phyloP scores from a whole-genome alignment of 2,113 vertebrate species.

The Tinamus guttatus region DNA sequence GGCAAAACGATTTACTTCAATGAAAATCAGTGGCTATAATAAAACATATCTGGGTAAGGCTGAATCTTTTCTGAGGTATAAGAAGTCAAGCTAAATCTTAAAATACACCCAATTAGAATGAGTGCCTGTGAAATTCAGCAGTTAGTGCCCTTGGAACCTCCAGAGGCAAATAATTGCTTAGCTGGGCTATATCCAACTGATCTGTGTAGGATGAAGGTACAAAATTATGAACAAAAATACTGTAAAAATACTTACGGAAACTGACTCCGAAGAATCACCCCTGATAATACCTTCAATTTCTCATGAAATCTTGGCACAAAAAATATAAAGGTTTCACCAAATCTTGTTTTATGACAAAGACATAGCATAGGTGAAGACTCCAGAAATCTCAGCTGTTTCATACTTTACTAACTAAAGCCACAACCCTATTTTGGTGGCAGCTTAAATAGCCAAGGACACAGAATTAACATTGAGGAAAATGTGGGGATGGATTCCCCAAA shows the following conservation, averaged over 20 bases:
- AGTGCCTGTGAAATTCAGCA: background rate
- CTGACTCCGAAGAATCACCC: accelerated
- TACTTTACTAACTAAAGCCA: background rate
- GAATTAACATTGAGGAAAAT: background rate
- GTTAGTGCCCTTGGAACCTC: background rate
- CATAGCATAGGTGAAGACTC: background rate
- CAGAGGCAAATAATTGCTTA: background rate
- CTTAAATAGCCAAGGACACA: background rate
- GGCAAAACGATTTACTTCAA: background rate
- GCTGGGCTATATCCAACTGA: background rate
- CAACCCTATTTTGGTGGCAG: background rate
- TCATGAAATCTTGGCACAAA: background rate
- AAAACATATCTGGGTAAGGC: accelerated
- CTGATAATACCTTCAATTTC: background rate
- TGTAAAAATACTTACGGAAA: background rate
- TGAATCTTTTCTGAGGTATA: background rate
- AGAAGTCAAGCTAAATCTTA: accelerated
- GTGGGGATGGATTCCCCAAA: background rate
- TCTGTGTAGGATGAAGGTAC: background rate
- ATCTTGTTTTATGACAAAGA: background rate
- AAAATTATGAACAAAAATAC: background rate
- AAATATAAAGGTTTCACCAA: background rate
- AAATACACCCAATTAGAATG: background rate
- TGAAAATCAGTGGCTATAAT: background rate
- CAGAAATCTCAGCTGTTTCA: background rate